Percentiles rank a stretch among this genome's conserved stretches.
phyloP scores from a whole-genome alignment of 1,140 invertebrate species.

The Anoplolepis gracilipes region DNA sequence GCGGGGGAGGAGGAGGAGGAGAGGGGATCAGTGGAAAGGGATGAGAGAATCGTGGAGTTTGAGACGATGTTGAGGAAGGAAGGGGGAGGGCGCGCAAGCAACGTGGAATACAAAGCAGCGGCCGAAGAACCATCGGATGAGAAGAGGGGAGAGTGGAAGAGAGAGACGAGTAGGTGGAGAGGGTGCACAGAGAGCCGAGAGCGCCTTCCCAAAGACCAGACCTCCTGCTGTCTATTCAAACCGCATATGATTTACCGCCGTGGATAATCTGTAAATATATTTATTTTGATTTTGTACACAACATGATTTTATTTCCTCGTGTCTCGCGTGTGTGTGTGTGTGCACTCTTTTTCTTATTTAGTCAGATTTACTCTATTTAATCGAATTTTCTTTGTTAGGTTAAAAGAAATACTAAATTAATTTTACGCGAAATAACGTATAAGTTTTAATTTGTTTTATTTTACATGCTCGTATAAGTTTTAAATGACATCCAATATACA shows the following conservation, averaged over 20 bases:
- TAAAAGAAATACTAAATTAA: not conserved
- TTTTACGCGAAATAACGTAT: not conserved
- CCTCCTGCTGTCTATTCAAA: slow-evolving; percentile 84
- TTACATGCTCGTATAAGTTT: not conserved
- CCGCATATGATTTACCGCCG: slow-evolving; percentile 82
- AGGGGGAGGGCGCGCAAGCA: slow-evolving; percentile 73
- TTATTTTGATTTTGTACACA: slow-evolving; percentile 85
- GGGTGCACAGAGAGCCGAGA: slow-evolving; percentile 44
- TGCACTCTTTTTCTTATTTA: slow-evolving; percentile 24
- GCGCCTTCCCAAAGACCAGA: slow-evolving; percentile 72
- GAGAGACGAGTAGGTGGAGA: slow-evolving; percentile 49
- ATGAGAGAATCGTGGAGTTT: slow-evolving; percentile 72
- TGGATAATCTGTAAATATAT: slow-evolving; percentile 86
- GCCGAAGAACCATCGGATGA: slow-evolving; percentile 74
- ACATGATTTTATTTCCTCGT: slow-evolving; percentile 77
- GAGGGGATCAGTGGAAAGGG: slow-evolving; percentile 65
- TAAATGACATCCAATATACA: not conserved
- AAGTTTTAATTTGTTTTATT: not conserved
- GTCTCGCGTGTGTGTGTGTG: slow-evolving; percentile 6
- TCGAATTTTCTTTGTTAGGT: not conserved
- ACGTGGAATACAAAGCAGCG: slow-evolving; percentile 84
- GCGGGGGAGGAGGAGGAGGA: not conserved
- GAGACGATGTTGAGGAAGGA: slow-evolving; percentile 62
- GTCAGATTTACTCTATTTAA: slow-evolving; percentile 15
- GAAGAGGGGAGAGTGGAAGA: slow-evolving; percentile 64